Conservation (phyloP, 2,888 invertebrate species). For the Arrhopalites spinosus region DNA sequence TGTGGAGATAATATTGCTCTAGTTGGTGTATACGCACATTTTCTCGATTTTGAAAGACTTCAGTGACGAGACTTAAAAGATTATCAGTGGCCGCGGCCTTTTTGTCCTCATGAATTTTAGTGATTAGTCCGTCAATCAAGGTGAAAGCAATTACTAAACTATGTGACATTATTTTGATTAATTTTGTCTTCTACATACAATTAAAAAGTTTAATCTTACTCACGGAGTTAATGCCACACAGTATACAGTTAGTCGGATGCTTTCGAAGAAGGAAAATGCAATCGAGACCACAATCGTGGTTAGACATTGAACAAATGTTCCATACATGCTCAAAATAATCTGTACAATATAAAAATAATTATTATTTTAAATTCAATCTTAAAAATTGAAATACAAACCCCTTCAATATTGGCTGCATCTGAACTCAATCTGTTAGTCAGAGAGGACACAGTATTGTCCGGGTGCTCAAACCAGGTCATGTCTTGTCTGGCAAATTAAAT, state of each 20-base stretch:
- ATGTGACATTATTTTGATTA: too few species aligned
- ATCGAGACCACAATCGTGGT: background rate
- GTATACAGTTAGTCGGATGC: background rate
- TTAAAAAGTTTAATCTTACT: too few species aligned
- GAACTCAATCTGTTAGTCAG: background rate
- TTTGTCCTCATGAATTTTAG: background rate
- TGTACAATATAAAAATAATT: background rate
- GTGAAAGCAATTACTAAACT: background rate
- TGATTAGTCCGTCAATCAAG: background rate
- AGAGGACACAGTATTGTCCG: background rate
- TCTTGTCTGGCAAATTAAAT: background rate
- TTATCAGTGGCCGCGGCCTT: background rate
- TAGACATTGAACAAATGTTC: background rate
- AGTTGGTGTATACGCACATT: background rate
- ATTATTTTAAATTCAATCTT: background rate
- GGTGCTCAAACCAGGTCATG: slow-evolving; percentile 1
- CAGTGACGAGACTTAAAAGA: background rate
- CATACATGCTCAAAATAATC: background rate
- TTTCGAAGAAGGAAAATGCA: background rate
- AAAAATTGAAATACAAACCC: background rate
- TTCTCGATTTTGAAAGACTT: background rate
- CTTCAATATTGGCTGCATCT: background rate
- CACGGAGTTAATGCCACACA: background rate
- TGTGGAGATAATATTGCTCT: background rate
- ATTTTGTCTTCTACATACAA: too few species aligned